phyloP scores from a whole-genome alignment of 1,140 invertebrate species.

The Potamilus streckersoni region DNA sequence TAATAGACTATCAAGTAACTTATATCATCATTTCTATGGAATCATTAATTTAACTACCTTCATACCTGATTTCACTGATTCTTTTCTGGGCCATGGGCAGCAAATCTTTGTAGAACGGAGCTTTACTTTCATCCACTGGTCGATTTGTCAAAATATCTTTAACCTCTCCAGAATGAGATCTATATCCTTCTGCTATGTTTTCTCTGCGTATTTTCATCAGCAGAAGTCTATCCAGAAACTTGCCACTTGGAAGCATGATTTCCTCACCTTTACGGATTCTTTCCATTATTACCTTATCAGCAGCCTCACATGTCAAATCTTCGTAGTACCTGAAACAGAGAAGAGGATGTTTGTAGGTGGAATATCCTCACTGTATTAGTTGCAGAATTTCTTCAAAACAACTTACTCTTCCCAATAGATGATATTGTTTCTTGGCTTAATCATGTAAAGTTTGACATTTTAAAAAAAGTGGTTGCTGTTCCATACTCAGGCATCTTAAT shows the following conservation, averaged over 20 bases:
- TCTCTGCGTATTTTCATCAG: slow-evolving; percentile 46
- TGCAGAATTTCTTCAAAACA: too few species aligned
- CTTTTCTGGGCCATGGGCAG: slow-evolving; percentile 50
- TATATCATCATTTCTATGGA: too few species aligned
- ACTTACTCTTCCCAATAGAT: too few species aligned
- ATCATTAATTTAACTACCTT: background rate
- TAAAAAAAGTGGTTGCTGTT: too few species aligned
- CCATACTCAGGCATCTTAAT: too few species aligned
- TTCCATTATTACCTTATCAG: slow-evolving; percentile 50
- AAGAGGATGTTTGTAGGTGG: too few species aligned
- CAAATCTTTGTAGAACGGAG: slow-evolving; percentile 46
- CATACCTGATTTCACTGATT: slow-evolving; percentile 51
- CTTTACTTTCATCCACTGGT: slow-evolving; percentile 23
- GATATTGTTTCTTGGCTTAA: too few species aligned
- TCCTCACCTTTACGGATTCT: slow-evolving; percentile 49
- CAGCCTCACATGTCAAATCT: slow-evolving; percentile 53
- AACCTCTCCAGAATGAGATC: background rate
- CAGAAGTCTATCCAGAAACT: slow-evolving; percentile 62
- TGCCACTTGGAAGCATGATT: slow-evolving; percentile 60
- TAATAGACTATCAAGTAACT: too few species aligned
- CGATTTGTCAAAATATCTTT: background rate
- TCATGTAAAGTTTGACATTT: too few species aligned
- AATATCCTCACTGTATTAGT: too few species aligned
- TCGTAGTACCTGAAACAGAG: slow-evolving; percentile 60
- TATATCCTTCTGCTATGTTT: background rate